Evolutionary conservation across 2,797 vertebrate species (phyloP).

Genomic region (Ibycter americanus): DNA sequence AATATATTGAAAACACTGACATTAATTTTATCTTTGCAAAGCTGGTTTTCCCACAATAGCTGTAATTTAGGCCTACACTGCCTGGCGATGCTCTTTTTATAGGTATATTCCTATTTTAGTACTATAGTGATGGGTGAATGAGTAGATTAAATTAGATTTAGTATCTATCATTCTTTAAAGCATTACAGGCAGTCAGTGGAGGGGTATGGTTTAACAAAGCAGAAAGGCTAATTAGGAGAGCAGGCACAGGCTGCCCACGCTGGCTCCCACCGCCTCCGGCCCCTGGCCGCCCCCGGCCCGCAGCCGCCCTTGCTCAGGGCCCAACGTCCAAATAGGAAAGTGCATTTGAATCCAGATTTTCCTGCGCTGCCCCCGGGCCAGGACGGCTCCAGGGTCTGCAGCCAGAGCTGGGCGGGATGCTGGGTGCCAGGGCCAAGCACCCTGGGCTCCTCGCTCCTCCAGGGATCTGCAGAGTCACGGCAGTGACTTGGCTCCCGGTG

Average conservation of each 20-base stretch:
- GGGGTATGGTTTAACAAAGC: neutral
- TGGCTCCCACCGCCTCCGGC: neutral
- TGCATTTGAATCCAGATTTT: neutral
- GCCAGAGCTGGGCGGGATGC: neutral
- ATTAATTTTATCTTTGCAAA: slow-evolving; percentile 46
- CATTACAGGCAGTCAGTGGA: neutral
- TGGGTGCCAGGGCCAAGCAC: neutral
- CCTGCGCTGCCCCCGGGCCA: neutral
- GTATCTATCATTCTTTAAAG: slow-evolving; percentile 40
- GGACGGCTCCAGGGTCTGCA: neutral
- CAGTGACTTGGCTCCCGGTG: neutral
- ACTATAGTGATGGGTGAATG: slow-evolving; percentile 51
- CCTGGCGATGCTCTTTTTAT: slow-evolving; percentile 58
- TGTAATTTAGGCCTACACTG: slow-evolving; percentile 55
- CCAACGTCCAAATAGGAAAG: neutral
- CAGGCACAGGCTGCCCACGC: neutral
- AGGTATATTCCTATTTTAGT: slow-evolving; percentile 59
- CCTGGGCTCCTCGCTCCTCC: neutral
- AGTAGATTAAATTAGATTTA: slow-evolving; percentile 56
- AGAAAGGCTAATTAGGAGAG: neutral
- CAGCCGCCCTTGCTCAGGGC: neutral
- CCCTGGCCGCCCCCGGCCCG: neutral
- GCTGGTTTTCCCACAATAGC: slow-evolving; percentile 45
- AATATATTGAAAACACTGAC: neutral
- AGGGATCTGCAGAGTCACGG: neutral